Conservation (phyloP, 2,113 vertebrate species). For the Sula dactylatra region DNA sequence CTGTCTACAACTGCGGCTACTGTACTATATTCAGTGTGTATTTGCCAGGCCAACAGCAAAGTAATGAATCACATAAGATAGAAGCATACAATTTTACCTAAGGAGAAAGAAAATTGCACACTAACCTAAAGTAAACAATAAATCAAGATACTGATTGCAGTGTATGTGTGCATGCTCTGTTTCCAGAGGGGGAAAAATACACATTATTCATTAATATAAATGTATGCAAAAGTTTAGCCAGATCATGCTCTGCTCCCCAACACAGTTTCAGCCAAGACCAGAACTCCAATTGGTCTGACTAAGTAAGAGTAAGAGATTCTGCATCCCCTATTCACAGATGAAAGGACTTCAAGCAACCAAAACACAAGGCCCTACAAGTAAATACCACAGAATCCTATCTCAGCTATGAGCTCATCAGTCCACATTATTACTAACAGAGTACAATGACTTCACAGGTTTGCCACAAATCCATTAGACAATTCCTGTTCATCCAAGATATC, state of each 20-base stretch:
- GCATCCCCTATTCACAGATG: background rate
- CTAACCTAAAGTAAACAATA: background rate
- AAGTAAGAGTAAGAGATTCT: background rate
- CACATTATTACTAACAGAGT: background rate
- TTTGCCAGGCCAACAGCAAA: background rate
- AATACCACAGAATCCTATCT: background rate
- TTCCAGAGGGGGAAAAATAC: background rate
- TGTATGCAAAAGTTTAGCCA: background rate
- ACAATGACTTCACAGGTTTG: background rate
- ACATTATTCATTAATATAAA: background rate
- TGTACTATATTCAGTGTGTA: background rate
- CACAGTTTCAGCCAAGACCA: background rate
- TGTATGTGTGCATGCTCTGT: background rate
- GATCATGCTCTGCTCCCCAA: rapidly evolving
- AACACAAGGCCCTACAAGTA: background rate
- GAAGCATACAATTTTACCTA: background rate
- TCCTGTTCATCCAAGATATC: background rate
- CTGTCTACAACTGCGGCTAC: background rate
- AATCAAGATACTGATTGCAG: background rate
- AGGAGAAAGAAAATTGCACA: background rate
- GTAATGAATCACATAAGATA: background rate
- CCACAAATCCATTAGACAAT: background rate
- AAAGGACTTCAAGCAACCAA: background rate
- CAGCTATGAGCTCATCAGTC: background rate
- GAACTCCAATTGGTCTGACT: background rate